Base-by-base conservation (phyloP, 2,113 vertebrate genomes). In the Ageneiosus marmoratus region DNA sequence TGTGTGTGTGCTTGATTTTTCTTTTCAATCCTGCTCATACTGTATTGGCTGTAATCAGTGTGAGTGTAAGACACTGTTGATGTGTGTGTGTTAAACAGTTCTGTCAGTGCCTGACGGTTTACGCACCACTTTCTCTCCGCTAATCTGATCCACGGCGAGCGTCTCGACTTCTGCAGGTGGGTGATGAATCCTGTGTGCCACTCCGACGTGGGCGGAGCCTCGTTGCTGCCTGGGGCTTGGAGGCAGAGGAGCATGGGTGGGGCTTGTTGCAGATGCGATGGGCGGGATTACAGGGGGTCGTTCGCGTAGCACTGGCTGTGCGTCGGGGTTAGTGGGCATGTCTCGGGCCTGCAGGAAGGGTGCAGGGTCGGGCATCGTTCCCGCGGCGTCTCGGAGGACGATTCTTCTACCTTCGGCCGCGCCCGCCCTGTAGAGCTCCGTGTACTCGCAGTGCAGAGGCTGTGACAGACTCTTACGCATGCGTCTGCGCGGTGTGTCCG, bases 381-480 rank as follows among this genome's bases (percentile, higher is more conserved):
- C 97, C 29, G 98, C 92, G 0, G 95, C 89, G 87, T 98, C 97
- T 2, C 97, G 91, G 37, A 99, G 74, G 7, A 97, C 93, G 62
- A 98, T 90, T 82, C 97, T 95, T 5, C 96, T 91, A 73, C 96
- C 92, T 5, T 99, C 97, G 0, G 94, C 5, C 9, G 83, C 70
- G 2, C 98, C 96, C 8, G 96, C 91, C 82, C 96, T 92, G 93
- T 97, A 98, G 87, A 96, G 95, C 91, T 99, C 98, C 2, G 97
- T 97, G 4, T 97, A 93, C 87, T 99, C 98, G 0, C 97, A 96
- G 93, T 99, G 97, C 79, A 99, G 95, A 0, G 98, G 98, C 0
- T 98, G 96, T 0, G 97, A 99, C 37, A 99, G 95, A 79, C 97
- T 99, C 93, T 99, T 99, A 89, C 96, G 98, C 97, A 99, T 98